These are phyloP conservation scores for Cyrtonyx montezumae DNA, from an alignment of 2,113 vertebrate species.

Conservation along the genomic window DNA sequence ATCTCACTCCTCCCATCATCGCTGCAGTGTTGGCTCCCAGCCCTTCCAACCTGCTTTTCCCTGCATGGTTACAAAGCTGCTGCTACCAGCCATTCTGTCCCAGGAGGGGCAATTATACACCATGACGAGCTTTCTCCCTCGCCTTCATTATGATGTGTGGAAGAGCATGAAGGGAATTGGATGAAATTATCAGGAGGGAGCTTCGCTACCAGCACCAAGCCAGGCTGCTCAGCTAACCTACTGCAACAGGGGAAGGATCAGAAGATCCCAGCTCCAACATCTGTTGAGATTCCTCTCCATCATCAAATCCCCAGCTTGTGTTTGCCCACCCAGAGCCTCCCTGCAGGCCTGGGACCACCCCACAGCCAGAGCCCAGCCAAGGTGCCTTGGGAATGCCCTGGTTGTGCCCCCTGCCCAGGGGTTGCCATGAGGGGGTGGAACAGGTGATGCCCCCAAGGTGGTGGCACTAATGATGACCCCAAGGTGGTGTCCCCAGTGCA, in stretches of 20 bases:
- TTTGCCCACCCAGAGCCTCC: neutral
- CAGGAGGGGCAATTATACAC: neutral
- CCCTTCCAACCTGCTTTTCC: neutral
- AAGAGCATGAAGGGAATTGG: neutral
- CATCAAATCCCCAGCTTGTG: neutral
- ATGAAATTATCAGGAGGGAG: neutral
- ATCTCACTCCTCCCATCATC: neutral
- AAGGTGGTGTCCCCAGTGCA: too few relatives aligned
- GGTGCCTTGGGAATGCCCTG: neutral
- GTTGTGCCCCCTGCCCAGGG: neutral
- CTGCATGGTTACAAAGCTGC: neutral
- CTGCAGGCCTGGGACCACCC: neutral
- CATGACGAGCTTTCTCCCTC: neutral
- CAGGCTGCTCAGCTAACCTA: neutral
- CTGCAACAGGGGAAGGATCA: neutral
- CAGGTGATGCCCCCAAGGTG: too few relatives aligned
- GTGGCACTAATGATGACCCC: too few relatives aligned
- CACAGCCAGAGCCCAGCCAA: neutral
- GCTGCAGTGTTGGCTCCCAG: neutral
- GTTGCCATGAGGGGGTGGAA: neutral
- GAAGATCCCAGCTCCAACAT: neutral
- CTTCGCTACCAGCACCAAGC: neutral
- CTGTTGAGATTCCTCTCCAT: neutral
- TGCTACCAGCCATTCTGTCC: accelerated
- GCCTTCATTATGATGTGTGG: neutral